Conservation (phyloP, 1,140 invertebrate species). For the Anadara kagoshimensis region DNA sequence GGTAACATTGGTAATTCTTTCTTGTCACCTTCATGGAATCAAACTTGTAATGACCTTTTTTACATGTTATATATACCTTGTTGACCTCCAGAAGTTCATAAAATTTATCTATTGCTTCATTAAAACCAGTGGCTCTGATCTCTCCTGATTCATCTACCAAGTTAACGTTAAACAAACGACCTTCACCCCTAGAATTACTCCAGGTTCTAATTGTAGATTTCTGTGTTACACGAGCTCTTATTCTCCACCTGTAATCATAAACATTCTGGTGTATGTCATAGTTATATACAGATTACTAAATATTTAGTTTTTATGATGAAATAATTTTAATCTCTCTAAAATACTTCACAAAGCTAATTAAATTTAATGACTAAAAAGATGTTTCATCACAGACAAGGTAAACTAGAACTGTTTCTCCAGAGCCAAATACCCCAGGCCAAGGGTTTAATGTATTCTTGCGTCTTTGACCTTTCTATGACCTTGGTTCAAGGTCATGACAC, state of each 20-base stretch:
- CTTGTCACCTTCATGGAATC: no score
- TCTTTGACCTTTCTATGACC: no score
- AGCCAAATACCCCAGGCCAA: no score
- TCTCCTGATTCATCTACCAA: conserved; percentile 95
- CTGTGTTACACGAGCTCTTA: conserved; percentile 90
- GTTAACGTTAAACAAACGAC: conserved; percentile 94
- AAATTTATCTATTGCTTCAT: conserved; percentile 91
- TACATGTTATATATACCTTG: no score
- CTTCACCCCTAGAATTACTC: conserved; percentile 93
- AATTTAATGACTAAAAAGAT: neutral
- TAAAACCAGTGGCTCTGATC: conserved; percentile 96
- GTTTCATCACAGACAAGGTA: no score
- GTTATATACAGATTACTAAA: neutral
- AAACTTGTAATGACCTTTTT: no score
- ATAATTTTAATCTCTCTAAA: neutral
- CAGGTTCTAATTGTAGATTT: conserved; percentile 90
- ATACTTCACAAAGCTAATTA: neutral
- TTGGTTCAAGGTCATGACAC: no score
- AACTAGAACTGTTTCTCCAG: no score
- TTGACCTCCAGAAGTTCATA: conserved; percentile 91
- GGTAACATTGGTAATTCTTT: no score
- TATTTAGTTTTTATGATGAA: neutral
- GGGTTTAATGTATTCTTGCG: no score
- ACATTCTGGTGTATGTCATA: neutral
- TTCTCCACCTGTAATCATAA: conserved; percentile 84